Evolutionary conservation across 2,888 invertebrate species (phyloP).

Genomic region (Tridacna gigas): DNA sequence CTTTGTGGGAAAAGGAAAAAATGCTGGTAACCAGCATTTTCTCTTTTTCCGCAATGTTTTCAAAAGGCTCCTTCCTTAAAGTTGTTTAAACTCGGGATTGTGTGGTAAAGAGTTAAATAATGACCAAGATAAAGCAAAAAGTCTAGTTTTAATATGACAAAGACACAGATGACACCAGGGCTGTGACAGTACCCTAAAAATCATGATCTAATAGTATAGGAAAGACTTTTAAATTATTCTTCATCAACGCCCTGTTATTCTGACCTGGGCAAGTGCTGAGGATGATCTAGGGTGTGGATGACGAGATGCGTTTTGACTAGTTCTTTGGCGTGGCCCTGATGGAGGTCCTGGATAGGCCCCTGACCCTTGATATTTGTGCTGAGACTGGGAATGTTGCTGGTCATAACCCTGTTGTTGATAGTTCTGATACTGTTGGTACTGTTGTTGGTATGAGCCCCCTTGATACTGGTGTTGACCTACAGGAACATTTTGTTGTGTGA

Average conservation of each 20-base stretch:
- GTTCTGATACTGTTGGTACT: conserved; percentile 51
- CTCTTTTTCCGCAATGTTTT: too few species aligned
- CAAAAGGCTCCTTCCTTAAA: too few species aligned
- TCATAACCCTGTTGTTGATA: conserved; percentile 47
- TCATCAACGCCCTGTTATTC: conserved; percentile 66
- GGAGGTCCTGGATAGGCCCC: conserved; percentile 25
- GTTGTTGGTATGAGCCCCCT: conserved; percentile 56
- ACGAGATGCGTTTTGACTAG: conserved; percentile 31
- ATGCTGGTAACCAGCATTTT: too few species aligned
- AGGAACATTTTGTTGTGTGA: conserved; percentile 37
- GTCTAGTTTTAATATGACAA: too few species aligned
- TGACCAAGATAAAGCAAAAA: too few species aligned
- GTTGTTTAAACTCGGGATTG: too few species aligned
- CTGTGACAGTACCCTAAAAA: neutral
- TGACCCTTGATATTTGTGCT: conserved; percentile 38
- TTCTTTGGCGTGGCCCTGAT: conserved; percentile 40
- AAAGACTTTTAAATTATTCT: neutral
- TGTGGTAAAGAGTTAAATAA: too few species aligned
- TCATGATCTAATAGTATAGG: too few species aligned
- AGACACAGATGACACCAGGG: too few species aligned
- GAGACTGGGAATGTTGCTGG: conserved; percentile 38
- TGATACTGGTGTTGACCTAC: conserved; percentile 38
- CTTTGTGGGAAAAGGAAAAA: too few species aligned
- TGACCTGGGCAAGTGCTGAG: conserved; percentile 64
- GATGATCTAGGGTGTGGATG: conserved; percentile 35